A percentile compares a stretch with the other conserved stretches of the same genome.
Evolutionary conservation across 2,888 invertebrate species (phyloP).

Genomic region (Cancer borealis): DNA sequence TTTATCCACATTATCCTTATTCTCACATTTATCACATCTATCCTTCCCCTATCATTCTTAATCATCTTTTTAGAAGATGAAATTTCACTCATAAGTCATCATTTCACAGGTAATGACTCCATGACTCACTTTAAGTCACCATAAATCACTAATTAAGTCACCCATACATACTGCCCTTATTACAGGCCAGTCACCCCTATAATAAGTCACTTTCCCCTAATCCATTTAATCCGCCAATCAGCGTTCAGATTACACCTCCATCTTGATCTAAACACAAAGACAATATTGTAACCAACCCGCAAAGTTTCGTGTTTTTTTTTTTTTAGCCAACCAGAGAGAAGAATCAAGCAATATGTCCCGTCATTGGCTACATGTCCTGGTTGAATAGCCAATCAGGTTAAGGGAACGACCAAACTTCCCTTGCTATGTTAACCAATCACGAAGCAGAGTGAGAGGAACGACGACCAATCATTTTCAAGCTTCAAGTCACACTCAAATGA

Average conservation of each 20-base stretch:
- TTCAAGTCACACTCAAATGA: not conserved
- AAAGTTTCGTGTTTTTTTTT: not conserved
- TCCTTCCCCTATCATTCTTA: not conserved
- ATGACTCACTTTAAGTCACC: not conserved
- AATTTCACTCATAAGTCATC: not conserved
- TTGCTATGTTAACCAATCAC: not conserved
- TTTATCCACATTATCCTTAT: not conserved
- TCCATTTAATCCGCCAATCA: not conserved
- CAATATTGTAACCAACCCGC: not conserved
- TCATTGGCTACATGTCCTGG: not conserved
- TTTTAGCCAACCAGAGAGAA: not conserved
- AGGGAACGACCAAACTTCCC: not conserved
- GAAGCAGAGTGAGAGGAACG: not conserved
- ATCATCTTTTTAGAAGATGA: not conserved
- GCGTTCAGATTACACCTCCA: not conserved
- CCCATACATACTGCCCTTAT: not conserved
- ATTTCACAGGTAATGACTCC: not conserved
- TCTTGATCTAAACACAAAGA: not conserved
- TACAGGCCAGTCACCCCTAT: not conserved
- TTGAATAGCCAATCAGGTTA: not conserved
- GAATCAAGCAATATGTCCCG: not conserved
- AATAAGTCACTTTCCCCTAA: slow-evolving; percentile 11
- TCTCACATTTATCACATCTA: too few species aligned
- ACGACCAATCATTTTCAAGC: not conserved
- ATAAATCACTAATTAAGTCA: slow-evolving; percentile 3